Evolutionary conservation across 2,113 vertebrate genomes (phyloP), one percentile per base, ranked within the genome.

Genomic region (Strigops habroptila): DNA sequence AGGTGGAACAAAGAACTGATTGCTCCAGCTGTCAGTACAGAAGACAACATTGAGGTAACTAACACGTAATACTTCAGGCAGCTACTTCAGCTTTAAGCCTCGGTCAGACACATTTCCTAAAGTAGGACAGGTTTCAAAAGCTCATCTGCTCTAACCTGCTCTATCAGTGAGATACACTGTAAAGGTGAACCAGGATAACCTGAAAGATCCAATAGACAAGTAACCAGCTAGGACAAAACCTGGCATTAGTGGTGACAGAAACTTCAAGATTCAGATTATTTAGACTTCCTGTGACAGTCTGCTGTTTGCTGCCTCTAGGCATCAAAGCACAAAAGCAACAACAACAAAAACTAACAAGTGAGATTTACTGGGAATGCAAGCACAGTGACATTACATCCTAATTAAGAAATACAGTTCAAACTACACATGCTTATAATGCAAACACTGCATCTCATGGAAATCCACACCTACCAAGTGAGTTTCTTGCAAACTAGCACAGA

Each of bases 391-490:
- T 86, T 82, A 77, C 46, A 86, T 75, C 52, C 83, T 82, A 93
- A 92, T 91, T 91, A 92, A 68, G 60, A 92, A 94, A 92, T 31
- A 46, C 76, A 78, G 86, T 93, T 96, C 91, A 93, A 95, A 96
- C 86, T 33, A 93, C 48, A 75, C 22, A 63, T 8, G 64, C 39
- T 85, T 19, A 77, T 90, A 88, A 90, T 82, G 67, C 77, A 93
- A 91, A 62, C 62, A 62, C 35, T 69, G 83, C 31, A 15, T 51
- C 78, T 41, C 48, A 84, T n/a, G 69, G 73, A 96, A 94, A 92
- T 82, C 48, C 73, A 87, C 33, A 91, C 81, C 49, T 85, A 91
- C 6, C 81, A 69, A 92, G 83, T 79, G 74, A 92, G 70, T 84
- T 89, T 92, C 80, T 44, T 71, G 76, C 88, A 95, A 88, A 78